Evolutionary conservation across 2,113 vertebrate genomes (phyloP), one percentile per base, ranked within the genome.

Genomic region (Anguilla japonica): DNA sequence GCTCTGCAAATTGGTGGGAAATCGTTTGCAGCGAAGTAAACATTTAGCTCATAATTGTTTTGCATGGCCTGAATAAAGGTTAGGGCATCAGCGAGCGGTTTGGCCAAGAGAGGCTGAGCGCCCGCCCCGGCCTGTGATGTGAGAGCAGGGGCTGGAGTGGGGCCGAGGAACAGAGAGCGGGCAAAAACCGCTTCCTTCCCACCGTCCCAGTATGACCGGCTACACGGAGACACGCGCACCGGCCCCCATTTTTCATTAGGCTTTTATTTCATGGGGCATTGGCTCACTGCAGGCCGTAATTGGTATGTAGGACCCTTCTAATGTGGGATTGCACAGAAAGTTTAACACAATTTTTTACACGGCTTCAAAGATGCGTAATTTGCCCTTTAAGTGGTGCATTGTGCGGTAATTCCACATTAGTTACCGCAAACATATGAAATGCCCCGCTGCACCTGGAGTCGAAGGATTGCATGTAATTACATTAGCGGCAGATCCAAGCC

Each of bases 181-280:
- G 40, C 14, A 16, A 81, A 40, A 46, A 16, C 80, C 80, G 89
- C 87, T 85, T 90, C 87, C 82, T 90, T 34, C 87, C 88, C 81
- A 86, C 90, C 86, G 89, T 92, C 91, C 90, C 89, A 90, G 91
- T 90, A 91, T 91, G 89, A 89, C 89, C 82, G 90, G 89, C 91
- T 93, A 86, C 90, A 85, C 92, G 91, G 90, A 95, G 93, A 26
- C 87, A 90, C 79, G 34, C 89, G 90, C 93, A 88, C 89, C 71
- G 88, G 90, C 90, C 92, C 91, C 93, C 85, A 88, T 95, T 95
- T 94, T 94, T 94, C 93, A 95, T 96, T 94, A 95, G 91, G 92
- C 90, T 88, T 95, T 95, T 95, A 96, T 96, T 96, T 96, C 95
- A 96, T 90, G 94, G 94, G 91, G 93, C 95, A 95, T 95, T 95